Evolutionary conservation across 2,888 invertebrate species (phyloP), one percentile per base, ranked within the genome.

Genomic region (Dynastes tityus): DNA sequence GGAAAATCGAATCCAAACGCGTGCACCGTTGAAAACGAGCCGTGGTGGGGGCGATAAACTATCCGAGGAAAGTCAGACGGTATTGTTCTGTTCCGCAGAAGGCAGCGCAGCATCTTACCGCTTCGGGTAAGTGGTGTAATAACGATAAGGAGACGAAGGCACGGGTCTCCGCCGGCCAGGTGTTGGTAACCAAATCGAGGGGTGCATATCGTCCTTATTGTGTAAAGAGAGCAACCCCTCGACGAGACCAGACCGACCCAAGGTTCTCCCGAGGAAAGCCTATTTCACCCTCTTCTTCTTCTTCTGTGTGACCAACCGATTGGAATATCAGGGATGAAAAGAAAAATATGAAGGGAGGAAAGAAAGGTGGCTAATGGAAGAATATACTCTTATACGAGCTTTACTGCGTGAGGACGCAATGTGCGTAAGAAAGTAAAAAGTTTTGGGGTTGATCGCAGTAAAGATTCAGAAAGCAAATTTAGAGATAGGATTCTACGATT

Each of bases 351-450:
- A 45, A 45, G 45, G 45, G 45, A 45, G 45, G 45, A 45, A 45
- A 74, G 81, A 81, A 81, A 82, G 82, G 82, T 81, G 80, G 83
- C 82, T 80, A 83, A 83, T 83, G 81, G 81, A 83, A 83, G 82
- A 82, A 82, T 81, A 80, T 76, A 80, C 58, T n/a, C 11, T 5
- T 67, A 22, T 6, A 13, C 29, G 32, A 13, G 22, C 22, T 63
- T 6, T n/a, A 55, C n/a, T 55, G 55, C 55, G 0, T 55, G 55
- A 55, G 22, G 16, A 8, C 0, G 45, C 8, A 8, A 2, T 0
- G 2, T 2, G 11, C 11, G 8, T 11, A 45, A 2, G 45, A 45
- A 45, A 11, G 45, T 8, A 45, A 45, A 45, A 9, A 8, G 9
- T 45, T 8, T 45, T 45, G 45, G 45, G 45, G 45, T 45, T 45